Evolutionary conservation across 2,113 vertebrate genomes (phyloP), one percentile per base, ranked within the genome.

Genomic region (Spilogale gracilis): DNA sequence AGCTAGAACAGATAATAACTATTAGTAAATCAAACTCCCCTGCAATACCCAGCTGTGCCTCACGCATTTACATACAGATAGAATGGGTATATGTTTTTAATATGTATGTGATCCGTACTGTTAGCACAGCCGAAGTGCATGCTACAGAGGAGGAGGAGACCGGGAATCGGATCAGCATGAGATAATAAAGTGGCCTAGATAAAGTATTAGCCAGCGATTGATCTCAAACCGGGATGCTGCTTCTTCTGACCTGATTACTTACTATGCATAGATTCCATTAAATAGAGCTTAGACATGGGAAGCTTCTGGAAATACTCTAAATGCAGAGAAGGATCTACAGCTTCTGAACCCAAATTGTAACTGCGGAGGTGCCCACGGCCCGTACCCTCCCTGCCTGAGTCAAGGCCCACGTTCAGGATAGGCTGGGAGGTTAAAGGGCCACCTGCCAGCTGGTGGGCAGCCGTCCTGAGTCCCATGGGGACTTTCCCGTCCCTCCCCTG

Each of bases 41-140:
- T 98, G 99, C 99, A 98, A 98, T 99, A 99, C 99, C 99, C 99
- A 99, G 99, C 99, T 99, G 99, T 99, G 99, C 98, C 99, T 99
- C 99, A 98, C 98, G 83, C 99, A 99, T 99, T 99, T 99, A 99
- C 99, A 99, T 99, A 99, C 99, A 99, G 99, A 99, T 99, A 99
- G 99, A 99, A 99, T 99, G 99, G 99, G 99, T 99, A 99, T 99
- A 99, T 99, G 99, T 99, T 99, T 99, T 99, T 99, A 99, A 99
- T 99, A 99, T 99, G 99, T 99, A 99, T 99, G 99, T 96, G 97
- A 98, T 98, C 98, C 98, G 98, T 98, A 98, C 98, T 99, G 98
- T 98, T 98, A 98, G 97, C 98, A 98, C 98, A 98, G 98, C 98
- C 92, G 85, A 99, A 99, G 98, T 94, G 98, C 95, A 91, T 25